These are phyloP conservation scores for Glaucopsyche alexis DNA, from an alignment of 2,888 invertebrate species.

Conservation along the genomic window DNA sequence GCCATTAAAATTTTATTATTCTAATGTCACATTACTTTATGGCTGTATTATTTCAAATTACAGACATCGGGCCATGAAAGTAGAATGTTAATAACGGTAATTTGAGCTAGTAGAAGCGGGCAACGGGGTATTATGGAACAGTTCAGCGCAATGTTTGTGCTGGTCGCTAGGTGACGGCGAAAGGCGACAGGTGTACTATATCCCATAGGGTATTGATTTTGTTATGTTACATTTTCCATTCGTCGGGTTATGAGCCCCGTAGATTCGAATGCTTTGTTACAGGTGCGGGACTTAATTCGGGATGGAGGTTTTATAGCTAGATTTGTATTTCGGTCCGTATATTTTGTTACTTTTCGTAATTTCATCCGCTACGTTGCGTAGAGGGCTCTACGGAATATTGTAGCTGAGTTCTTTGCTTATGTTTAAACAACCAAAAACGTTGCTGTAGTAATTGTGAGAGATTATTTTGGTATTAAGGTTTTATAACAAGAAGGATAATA, in stretches of 20 bases:
- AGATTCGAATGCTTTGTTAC: background rate
- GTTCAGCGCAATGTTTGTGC: conserved; percentile 57
- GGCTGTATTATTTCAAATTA: conserved; percentile 14
- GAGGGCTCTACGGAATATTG: background rate
- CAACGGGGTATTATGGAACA: conserved; percentile 37
- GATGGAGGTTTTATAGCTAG: background rate
- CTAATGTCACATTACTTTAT: background rate
- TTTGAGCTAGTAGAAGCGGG: background rate
- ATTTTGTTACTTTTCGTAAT: background rate
- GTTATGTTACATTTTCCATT: conserved; percentile 34
- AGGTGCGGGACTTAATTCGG: background rate
- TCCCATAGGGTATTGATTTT: conserved; percentile 62
- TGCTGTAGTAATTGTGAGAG: background rate
- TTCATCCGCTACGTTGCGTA: background rate
- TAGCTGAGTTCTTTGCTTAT: background rate
- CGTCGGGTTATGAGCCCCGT: background rate
- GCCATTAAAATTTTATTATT: conserved; percentile 10
- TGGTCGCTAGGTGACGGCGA: conserved; percentile 59
- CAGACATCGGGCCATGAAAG: conserved; percentile 4
- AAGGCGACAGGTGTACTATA: conserved; percentile 52
- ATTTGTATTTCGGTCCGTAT: background rate
- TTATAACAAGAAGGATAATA: too few species aligned
- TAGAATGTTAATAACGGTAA: conserved; percentile 25
- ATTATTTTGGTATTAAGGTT: too few species aligned
- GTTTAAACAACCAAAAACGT: background rate